phyloP scores from a whole-genome alignment of 1,140 invertebrate genomes.

The Lanistes nyassanus region DNA sequence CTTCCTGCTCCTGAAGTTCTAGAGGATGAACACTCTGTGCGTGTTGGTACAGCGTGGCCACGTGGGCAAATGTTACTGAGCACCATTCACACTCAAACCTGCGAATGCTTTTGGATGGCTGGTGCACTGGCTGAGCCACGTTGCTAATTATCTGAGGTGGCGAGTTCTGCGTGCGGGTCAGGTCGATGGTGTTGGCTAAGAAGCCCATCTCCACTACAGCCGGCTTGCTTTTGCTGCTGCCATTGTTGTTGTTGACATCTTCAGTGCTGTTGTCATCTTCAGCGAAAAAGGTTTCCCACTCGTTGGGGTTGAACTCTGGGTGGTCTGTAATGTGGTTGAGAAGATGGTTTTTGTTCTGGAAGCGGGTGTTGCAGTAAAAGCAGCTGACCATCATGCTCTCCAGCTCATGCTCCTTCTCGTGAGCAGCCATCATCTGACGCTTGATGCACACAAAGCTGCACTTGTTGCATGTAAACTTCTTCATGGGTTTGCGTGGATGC shows the following conservation, averaged over 20 bases:
- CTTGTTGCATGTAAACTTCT: constrained; percentile 51
- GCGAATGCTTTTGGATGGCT: not conserved
- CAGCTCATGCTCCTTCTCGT: constrained; percentile 52
- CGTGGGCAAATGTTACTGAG: constrained; percentile 50
- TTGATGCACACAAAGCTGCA: constrained; percentile 56
- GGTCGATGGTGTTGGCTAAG: constrained; percentile 12
- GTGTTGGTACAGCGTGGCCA: constrained; percentile 55
- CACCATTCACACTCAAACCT: constrained; percentile 60
- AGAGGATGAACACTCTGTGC: constrained; percentile 49
- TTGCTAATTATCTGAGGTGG: not conserved
- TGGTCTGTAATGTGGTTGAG: constrained; percentile 55
- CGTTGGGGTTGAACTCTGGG: constrained; percentile 52
- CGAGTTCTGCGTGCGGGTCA: constrained; percentile 9
- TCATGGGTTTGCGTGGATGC: constrained; percentile 54
- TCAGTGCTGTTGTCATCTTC: constrained; percentile 32
- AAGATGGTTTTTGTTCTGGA: constrained; percentile 46
- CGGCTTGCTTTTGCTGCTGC: not conserved
- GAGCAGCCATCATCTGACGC: constrained; percentile 43
- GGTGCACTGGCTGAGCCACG: not conserved
- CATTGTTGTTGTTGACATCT: constrained; percentile 20
- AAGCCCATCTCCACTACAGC: not conserved
- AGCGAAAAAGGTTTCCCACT: constrained; percentile 41
- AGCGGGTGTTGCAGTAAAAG: constrained; percentile 52
- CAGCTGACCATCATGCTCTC: constrained; percentile 44
- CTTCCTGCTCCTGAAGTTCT: constrained; percentile 52